Evolutionary conservation across 92 coral and sea anemone species (phyloP).

Genomic region (Phenganax stokvisi): DNA sequence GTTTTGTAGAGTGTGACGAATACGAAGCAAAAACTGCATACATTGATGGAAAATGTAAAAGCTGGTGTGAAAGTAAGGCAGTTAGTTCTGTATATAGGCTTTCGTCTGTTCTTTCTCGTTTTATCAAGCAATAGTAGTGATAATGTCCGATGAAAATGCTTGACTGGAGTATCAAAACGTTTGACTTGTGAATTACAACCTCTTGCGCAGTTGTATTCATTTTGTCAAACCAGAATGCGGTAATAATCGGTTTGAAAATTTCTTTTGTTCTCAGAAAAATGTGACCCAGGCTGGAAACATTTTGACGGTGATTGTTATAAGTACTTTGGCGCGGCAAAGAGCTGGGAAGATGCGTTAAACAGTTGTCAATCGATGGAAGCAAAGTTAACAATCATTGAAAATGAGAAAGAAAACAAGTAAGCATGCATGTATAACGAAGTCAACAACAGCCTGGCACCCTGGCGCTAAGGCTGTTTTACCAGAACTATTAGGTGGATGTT

Average conservation of each 20-base stretch:
- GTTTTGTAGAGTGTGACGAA: conserved; percentile 58
- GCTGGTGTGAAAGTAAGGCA: conserved; percentile 67
- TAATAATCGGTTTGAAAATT: too few relatives aligned
- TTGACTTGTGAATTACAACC: too few relatives aligned
- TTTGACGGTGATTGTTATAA: conserved; percentile 64
- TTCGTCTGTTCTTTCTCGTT: background rate
- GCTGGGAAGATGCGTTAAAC: conserved; percentile 70
- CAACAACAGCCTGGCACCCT: too few relatives aligned
- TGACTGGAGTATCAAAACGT: too few relatives aligned
- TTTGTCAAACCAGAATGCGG: background rate
- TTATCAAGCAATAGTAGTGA: too few relatives aligned
- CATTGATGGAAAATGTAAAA: conserved; percentile 54
- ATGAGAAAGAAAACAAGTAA: conserved; percentile 66
- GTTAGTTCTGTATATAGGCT: background rate
- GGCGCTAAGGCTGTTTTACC: too few relatives aligned
- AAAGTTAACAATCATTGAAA: conserved; percentile 62
- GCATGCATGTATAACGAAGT: background rate
- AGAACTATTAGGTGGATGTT: too few relatives aligned
- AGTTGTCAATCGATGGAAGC: conserved; percentile 74
- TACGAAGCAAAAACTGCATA: conserved; percentile 58
- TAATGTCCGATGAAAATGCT: too few relatives aligned
- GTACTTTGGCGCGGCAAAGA: conserved; percentile 54
- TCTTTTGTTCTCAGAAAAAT: conserved; percentile 49
- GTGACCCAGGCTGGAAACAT: conserved; percentile 70
- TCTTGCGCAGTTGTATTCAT: too few relatives aligned